Evolutionary conservation across 2,888 invertebrate species (phyloP).

Genomic region (Ceratothoa steindachneri): DNA sequence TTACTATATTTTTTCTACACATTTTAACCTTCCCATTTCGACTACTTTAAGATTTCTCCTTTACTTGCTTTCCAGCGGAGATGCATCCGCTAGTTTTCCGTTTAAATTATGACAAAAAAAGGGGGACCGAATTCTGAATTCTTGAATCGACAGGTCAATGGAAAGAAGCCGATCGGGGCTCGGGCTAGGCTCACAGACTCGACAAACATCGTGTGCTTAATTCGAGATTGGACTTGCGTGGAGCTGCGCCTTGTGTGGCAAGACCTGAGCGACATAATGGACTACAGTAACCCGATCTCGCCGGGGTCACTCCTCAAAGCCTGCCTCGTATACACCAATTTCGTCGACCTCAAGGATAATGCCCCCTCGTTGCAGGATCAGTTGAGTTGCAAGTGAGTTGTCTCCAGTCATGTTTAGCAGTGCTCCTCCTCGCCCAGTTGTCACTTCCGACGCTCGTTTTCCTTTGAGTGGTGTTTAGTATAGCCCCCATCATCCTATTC

Average conservation of each 20-base stretch:
- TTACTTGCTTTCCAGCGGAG: too few species aligned
- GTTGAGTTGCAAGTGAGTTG: conserved; percentile 48
- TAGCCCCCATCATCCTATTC: too few species aligned
- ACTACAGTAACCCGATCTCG: conserved; percentile 55
- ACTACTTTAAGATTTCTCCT: too few species aligned
- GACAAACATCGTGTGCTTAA: conserved; percentile 48
- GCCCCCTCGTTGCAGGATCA: conserved; percentile 48
- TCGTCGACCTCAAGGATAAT: conserved; percentile 51
- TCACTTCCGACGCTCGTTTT: not conserved
- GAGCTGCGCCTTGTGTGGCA: conserved; percentile 40
- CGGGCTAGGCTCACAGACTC: conserved; percentile 53
- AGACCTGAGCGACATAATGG: conserved; percentile 52
- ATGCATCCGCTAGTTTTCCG: too few species aligned
- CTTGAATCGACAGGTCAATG: conserved; percentile 36
- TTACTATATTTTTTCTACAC: too few species aligned
- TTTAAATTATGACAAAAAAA: too few species aligned
- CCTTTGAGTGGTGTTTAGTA: not conserved
- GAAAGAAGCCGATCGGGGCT: conserved; percentile 55
- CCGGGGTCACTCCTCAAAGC: conserved; percentile 56
- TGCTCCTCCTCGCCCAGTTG: too few species aligned
- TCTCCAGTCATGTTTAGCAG: not conserved
- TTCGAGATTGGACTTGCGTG: conserved; percentile 26
- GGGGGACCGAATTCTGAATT: too few species aligned
- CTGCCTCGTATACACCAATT: conserved; percentile 54
- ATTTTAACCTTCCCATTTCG: too few species aligned